These are phyloP conservation scores for Phrynocephalus vlangalii DNA, from an alignment of 2,797 vertebrate species.

Conservation along the genomic window DNA sequence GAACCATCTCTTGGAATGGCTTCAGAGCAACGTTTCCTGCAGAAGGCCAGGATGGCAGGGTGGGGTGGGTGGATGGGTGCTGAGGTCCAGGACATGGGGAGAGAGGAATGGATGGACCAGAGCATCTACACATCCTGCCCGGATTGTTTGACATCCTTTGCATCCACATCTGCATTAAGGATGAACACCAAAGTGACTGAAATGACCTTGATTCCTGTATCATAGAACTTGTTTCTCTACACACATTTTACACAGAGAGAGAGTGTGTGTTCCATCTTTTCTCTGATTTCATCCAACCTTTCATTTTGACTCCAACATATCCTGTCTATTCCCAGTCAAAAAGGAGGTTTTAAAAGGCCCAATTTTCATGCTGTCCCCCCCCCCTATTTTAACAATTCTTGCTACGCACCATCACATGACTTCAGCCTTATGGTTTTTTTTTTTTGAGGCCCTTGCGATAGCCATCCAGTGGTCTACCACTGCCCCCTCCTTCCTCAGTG, in stretches of 20 bases:
- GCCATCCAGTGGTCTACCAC: too few species aligned
- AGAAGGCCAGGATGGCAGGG: not conserved
- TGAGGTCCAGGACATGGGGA: not conserved
- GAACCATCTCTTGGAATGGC: rapidly evolving
- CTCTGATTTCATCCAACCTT: not conserved
- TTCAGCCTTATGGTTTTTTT: too few species aligned
- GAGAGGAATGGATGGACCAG: not conserved
- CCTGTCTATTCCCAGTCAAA: not conserved
- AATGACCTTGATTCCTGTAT: not conserved
- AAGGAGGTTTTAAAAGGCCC: not conserved
- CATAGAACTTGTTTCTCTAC: too few species aligned
- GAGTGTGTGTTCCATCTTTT: too few species aligned
- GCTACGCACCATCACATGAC: too few species aligned
- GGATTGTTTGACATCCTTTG: not conserved
- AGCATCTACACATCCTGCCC: too few species aligned
- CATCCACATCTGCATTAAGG: not conserved
- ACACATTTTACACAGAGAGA: too few species aligned
- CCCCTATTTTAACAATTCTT: too few species aligned
- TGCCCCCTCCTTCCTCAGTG: too few species aligned
- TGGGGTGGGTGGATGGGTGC: not conserved
- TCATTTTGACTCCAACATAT: not conserved
- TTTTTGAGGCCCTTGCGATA: too few species aligned
- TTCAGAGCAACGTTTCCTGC: not conserved
- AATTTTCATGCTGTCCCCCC: too few species aligned
- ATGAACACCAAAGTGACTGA: not conserved